phyloP scores from a whole-genome alignment of 1,140 invertebrate species.

The Anoplolepis gracilipes region DNA sequence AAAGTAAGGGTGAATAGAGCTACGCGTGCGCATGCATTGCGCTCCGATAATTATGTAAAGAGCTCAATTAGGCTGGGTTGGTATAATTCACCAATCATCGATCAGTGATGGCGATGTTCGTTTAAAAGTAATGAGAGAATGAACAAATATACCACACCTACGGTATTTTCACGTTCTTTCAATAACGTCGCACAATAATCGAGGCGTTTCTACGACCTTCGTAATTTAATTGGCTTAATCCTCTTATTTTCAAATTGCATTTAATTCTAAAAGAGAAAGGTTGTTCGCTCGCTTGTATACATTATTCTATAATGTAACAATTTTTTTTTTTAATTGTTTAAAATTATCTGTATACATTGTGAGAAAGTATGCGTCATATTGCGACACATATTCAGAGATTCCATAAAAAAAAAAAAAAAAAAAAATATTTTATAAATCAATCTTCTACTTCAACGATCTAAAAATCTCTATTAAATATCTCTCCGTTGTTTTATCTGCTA shows the following conservation, averaged over 20 bases:
- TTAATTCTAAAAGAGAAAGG: background rate
- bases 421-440: background rate
- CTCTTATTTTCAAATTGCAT: background rate
- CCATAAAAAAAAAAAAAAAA: too few relatives aligned
- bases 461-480: too few relatives aligned
- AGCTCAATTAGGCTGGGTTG: constrained; percentile 66
- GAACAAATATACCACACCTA: constrained; percentile 77
- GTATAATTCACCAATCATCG: constrained; percentile 72
- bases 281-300: background rate
- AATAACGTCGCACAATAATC: constrained; percentile 24
- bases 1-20: constrained; percentile 1
- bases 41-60: constrained; percentile 56
- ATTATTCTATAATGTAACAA: background rate
- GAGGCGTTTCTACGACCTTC: background rate
- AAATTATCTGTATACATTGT: background rate
- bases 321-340: background rate
- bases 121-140: constrained; percentile 69
- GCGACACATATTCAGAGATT: background rate
- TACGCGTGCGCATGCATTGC: background rate
- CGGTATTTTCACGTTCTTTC: background rate
- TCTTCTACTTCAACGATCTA: background rate
- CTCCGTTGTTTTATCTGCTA: background rate
- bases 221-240: background rate
- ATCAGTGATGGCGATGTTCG: constrained; percentile 66
- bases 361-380: too few relatives aligned